phyloP scores from a whole-genome alignment of 1,140 invertebrate species.

The Heliconius eleuchia region DNA sequence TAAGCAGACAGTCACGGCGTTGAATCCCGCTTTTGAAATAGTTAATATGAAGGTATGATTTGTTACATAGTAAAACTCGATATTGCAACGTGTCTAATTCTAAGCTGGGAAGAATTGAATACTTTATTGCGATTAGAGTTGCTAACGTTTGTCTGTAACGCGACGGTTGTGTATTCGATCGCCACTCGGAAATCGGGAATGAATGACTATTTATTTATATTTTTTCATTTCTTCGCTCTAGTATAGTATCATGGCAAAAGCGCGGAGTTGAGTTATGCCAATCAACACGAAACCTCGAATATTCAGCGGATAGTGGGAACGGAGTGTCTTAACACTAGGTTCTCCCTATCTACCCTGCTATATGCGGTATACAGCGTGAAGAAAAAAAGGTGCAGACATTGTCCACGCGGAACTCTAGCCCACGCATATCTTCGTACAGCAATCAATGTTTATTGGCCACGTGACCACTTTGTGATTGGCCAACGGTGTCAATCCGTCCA shows the following conservation, averaged over 20 bases:
- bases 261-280: no score
- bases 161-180: no score
- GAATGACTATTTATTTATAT: no score
- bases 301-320: no score
- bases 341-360: no score
- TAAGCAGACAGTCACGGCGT: conserved; percentile 4
- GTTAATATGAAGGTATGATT: background rate
- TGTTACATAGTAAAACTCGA: background rate
- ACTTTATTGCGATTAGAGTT: background rate
- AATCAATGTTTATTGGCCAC: background rate
- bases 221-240: no score
- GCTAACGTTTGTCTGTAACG: no score
- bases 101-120: background rate
- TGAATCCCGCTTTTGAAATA: conserved; percentile 1
- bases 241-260: no score
- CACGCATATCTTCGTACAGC: background rate
- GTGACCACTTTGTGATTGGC: background rate
- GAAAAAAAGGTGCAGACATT: background rate
- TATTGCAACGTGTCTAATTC: background rate
- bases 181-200: no score
- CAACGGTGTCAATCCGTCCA: background rate
- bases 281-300: no score
- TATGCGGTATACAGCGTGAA: no score
- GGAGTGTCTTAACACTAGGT: no score
- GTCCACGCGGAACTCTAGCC: background rate